Percentiles rank a stretch among this genome's conserved stretches.
phyloP scores from a whole-genome alignment of 2,888 invertebrate species.

The Harmothoe impar region DNA sequence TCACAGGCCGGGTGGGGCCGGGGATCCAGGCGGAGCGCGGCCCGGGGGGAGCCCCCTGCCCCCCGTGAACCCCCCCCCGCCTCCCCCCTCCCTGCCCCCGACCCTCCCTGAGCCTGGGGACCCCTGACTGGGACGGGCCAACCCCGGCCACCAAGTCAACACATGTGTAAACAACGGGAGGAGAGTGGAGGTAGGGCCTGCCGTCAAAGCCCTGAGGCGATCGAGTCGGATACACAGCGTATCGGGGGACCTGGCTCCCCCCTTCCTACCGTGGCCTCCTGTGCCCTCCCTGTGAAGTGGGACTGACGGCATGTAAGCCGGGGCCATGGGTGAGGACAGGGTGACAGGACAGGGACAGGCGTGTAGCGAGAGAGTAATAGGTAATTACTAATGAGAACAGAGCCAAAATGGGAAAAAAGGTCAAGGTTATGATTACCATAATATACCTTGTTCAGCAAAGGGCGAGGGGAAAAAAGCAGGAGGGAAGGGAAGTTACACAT shows the following conservation, averaged over 20 bases:
- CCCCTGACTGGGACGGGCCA: constrained; percentile 40
- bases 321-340: neutral
- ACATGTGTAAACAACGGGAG: constrained; percentile 32
- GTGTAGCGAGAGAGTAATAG: too few species aligned
- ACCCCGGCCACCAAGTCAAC: constrained; percentile 22
- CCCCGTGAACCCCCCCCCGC: neutral
- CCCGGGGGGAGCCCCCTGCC: constrained; percentile 4
- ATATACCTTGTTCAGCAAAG: too few species aligned
- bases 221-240: constrained; percentile 40
- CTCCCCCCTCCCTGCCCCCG: neutral
- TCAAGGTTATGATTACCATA: too few species aligned
- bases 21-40: neutral
- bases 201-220: constrained; percentile 17
- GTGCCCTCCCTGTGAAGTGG: neutral
- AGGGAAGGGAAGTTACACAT: too few species aligned
- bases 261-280: neutral
- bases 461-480: too few species aligned
- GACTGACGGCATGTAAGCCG: neutral
- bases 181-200: neutral
- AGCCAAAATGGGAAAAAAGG: too few species aligned
- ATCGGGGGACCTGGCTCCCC: neutral
- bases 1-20: neutral
- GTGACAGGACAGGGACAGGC: neutral
- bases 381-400: too few species aligned
- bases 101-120: neutral